Evolutionary conservation across 2,113 vertebrate genomes (phyloP), one percentile per base, ranked within the genome.

Genomic region (Dolichotis patagonum): DNA sequence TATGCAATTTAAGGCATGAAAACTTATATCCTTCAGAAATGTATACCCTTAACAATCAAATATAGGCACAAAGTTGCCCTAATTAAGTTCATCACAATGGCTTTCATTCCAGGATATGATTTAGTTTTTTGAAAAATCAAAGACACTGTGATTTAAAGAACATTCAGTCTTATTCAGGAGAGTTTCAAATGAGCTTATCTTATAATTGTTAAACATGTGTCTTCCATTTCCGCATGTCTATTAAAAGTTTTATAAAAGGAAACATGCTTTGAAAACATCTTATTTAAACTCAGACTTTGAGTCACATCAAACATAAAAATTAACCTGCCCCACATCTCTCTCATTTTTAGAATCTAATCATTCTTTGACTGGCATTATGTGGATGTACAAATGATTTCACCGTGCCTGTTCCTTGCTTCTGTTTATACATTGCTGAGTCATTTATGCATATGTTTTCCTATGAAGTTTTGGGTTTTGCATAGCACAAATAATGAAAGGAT

Each of bases 401-500:
- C 67, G 49, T 81, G 87, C 58, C 84, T 97, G 90, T 67, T 97
- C 98, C 89, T 97, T 96, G 97, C 97, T 97, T 89, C 98, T 98
- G 95, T 96, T 98, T 98, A 97, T 12, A 46, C 4, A 38, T 90
- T 67, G 63, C 83, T 97, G 98, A 98, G 92, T 97, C 94, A 97
- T 28, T 58, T 58, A 22, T 22, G 22, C 20, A 58, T 41, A 97
- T 93, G 75, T 98, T 78, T 97, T 97, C 41, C 92, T 95, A 93
- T 43, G 88, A 20, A 84, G 43, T 54, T 84, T 75, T 5, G 94
- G 75, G 69, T 86, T 97, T 75, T 96, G 94, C 94, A 89, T 96
- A 87, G 85, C 46, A 2, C 94, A 97, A 96, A 97, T 82, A 97
- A 20, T 94, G 82, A 95, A 93, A 92, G 82, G 88, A 32, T 58